Evolutionary conservation across 2,888 invertebrate species (phyloP), one percentile per base, ranked within the genome.

Genomic region (Monochamus alternatus): DNA sequence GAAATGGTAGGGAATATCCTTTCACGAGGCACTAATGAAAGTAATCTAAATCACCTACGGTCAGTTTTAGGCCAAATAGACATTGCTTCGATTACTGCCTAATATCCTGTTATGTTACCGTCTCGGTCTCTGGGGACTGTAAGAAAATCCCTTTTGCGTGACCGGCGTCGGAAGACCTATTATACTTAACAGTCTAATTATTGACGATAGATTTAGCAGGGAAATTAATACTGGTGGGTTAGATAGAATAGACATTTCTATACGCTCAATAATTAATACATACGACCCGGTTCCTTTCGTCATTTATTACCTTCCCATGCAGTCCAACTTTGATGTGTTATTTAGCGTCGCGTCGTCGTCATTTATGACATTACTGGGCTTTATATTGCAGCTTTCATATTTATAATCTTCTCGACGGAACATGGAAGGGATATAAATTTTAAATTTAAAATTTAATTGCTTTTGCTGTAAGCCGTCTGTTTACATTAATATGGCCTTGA

Each of bases 401-500:
- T 47, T 47, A 47, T 47, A 47, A 47, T 47, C 47, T 12, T 47
- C 12, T 47, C 12, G 10, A 47, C 47, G 47, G 12, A 47, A 47
- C 47, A 47, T 12, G 47, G 44, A 44, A 44, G 9, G 7, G 47
- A 47, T 12, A 47, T 47, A 12, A 47, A 47, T 1, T 47, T 47
- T 47, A 47, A 47, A 47, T 47, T 47, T 47, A 47, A 47, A 47
- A 47, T 47, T 47, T 47, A 47, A 47, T 47, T 47, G 47, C 47
- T 47, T 47, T 47, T 3, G 9, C 47, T 47, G 47, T 47, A 2
- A 47, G 7, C 47, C 12, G 10, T 47, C 47, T 47, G 47, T 47
- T 47, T 47, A 47, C 47, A 10, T 47, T 12, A 47, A 47, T 47
- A 47, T 47, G 47, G 38, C 9, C 47, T 47, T 47, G 47, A 47